Percentiles rank a stretch among this genome's conserved stretches.
Evolutionary conservation across 1,140 invertebrate species (phyloP).

Genomic region (Spodoptera litura): DNA sequence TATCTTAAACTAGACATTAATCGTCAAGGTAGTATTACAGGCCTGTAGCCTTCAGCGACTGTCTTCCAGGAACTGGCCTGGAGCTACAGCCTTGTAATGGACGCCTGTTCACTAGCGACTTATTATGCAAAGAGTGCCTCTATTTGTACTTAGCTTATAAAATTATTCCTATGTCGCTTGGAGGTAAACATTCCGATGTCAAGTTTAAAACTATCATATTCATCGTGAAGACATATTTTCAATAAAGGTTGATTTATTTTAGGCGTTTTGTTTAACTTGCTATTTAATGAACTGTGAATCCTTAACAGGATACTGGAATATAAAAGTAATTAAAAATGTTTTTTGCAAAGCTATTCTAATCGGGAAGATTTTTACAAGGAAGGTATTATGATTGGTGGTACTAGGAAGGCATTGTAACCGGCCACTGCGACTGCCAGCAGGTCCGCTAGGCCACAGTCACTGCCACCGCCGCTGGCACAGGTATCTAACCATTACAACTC

Average conservation of each 20-base stretch:
- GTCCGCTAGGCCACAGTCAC: not conserved
- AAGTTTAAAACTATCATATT: not conserved
- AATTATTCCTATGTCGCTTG: not conserved
- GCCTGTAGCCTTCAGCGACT: not conserved
- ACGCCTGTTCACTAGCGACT: conserved; percentile 4
- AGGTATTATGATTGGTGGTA: too few species aligned
- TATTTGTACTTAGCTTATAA: conserved; percentile 5
- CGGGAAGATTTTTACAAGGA: too few species aligned
- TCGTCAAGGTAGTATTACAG: not conserved
- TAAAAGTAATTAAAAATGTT: too few species aligned
- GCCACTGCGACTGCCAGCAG: not conserved
- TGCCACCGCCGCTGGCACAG: conserved; percentile 12
- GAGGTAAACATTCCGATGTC: conserved; percentile 10
- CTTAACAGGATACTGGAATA: too few species aligned
- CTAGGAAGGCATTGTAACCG: too few species aligned
- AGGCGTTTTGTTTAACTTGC: too few species aligned
- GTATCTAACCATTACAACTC: conserved; percentile 41
- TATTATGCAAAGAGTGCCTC: conserved; percentile 22
- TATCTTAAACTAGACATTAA: not conserved
- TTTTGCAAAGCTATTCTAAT: too few species aligned
- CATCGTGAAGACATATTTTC: too few species aligned
- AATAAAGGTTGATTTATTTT: too few species aligned
- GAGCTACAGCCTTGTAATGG: not conserved
- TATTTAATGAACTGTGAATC: too few species aligned
- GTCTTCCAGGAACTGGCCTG: not conserved